Percentiles rank a stretch among this genome's conserved stretches.
Conservation (phyloP, 2,888 invertebrate species). For the Chorisops tibialis region DNA sequence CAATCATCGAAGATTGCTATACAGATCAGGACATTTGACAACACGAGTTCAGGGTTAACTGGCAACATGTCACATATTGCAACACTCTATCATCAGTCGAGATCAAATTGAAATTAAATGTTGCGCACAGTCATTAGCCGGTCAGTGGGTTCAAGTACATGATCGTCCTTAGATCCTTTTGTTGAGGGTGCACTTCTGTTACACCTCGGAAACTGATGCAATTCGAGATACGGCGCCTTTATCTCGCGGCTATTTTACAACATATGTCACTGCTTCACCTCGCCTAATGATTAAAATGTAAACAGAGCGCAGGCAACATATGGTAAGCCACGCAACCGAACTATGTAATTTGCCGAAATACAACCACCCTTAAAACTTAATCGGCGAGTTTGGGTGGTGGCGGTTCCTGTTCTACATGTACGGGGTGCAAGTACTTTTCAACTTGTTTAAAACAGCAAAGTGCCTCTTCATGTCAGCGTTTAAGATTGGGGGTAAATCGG, state of each 20-base stretch:
- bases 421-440: constrained; percentile 6
- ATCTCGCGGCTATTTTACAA: constrained; percentile 15
- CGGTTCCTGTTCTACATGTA: not conserved
- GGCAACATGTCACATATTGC: constrained; percentile 18
- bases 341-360: constrained; percentile 26
- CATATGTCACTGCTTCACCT: constrained; percentile 20
- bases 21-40: constrained; percentile 6
- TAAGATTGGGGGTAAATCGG: constrained; percentile 9
- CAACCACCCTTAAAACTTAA: constrained; percentile 5
- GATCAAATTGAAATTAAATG: constrained; percentile 27
- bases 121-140: constrained; percentile 25
- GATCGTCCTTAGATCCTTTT: not conserved
- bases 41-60: not conserved
- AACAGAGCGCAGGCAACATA: constrained; percentile 24
- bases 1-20: constrained; percentile 13
- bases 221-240: constrained; percentile 11
- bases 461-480: constrained; percentile 16
- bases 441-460: constrained; percentile 13
- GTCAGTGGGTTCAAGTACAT: constrained; percentile 8
- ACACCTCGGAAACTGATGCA: constrained; percentile 22
- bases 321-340: constrained; percentile 20
- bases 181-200: not conserved
- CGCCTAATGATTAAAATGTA: constrained; percentile 25
- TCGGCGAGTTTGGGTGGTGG: not conserved
- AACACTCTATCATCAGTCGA: constrained; percentile 19